phyloP scores from a whole-genome alignment of 2,113 vertebrate genomes.

The Rhabdomys dilectus region DNA sequence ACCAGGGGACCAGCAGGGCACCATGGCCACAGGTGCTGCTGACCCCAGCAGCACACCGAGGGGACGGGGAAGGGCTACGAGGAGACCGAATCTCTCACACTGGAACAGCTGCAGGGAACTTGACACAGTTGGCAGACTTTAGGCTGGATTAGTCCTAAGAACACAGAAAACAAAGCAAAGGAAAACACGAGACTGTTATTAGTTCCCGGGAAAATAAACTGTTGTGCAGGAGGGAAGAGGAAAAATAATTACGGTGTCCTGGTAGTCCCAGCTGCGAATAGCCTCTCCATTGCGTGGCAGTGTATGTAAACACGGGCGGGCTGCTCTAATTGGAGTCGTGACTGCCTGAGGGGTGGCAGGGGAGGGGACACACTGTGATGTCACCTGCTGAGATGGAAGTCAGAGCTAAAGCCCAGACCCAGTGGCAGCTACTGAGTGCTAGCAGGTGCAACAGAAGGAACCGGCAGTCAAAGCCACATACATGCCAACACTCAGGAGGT shows the following conservation, averaged over 20 bases:
- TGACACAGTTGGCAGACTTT: not conserved
- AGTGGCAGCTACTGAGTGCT: not conserved
- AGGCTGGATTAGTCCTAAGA: not conserved
- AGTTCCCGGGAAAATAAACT: constrained; percentile 21
- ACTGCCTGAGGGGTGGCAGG: not conserved
- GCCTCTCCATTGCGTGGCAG: not conserved
- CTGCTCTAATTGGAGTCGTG: constrained; percentile 20
- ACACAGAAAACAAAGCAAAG: not conserved
- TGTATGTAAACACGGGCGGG: constrained; percentile 15
- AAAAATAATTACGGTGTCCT: not conserved
- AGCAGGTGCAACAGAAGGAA: not conserved
- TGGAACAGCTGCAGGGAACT: constrained; percentile 13
- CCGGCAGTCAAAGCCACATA: not conserved
- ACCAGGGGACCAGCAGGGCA: not conserved
- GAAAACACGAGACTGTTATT: constrained; percentile 22
- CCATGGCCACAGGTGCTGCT: not conserved
- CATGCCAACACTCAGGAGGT: rapidly evolving
- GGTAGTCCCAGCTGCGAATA: not conserved
- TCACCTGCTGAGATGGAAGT: not conserved
- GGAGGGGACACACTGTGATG: rapidly evolving
- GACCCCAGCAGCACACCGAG: not conserved
- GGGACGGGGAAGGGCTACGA: not conserved
- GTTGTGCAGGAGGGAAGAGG: not conserved
- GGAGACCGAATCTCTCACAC: not conserved
- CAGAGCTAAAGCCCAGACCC: not conserved